phyloP scores from a whole-genome alignment of 1,140 invertebrate species.

The Pollicipes pollicipes region DNA sequence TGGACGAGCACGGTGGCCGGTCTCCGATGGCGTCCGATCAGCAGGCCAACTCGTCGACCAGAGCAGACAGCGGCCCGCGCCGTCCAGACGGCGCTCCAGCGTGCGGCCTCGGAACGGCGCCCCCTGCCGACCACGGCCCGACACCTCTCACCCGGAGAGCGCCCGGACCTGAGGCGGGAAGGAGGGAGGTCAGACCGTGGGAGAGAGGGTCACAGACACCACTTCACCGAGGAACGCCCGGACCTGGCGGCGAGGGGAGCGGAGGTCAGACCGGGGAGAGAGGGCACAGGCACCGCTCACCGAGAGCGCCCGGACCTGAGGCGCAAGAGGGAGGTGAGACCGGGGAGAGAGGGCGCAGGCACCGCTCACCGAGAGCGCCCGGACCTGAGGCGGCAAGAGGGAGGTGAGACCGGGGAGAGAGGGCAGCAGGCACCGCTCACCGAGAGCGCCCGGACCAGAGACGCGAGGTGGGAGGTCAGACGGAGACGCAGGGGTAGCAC shows the following conservation, averaged over 20 bases:
- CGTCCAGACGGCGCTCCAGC: not conserved
- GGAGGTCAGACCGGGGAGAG: no score
- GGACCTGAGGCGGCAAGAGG: not conserved
- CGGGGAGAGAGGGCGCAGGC: no score
- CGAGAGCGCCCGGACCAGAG: no score
- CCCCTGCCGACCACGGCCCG: not conserved
- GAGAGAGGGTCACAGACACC: conserved; percentile 19
- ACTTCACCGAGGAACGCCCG: no score
- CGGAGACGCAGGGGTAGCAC: no score
- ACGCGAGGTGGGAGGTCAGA: no score
- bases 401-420: no score
- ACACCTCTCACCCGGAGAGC: not conserved
- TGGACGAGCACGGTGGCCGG: not conserved
- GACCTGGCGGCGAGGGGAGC: no score
- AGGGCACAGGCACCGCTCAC: not conserved
- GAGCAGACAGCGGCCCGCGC: conserved; percentile 24
- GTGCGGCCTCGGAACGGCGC: not conserved
- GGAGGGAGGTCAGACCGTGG: conserved; percentile 14
- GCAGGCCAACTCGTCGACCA: not conserved
- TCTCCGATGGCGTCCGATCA: not conserved
- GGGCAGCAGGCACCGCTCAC: no score
- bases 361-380: not conserved
- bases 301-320: not conserved
- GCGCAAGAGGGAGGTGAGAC: conserved; percentile 11
- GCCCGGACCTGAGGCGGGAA: not conserved